Percentiles rank a stretch among this genome's conserved stretches.
Conservation (phyloP, 2,113 vertebrate species). For the Holacanthus passer region DNA sequence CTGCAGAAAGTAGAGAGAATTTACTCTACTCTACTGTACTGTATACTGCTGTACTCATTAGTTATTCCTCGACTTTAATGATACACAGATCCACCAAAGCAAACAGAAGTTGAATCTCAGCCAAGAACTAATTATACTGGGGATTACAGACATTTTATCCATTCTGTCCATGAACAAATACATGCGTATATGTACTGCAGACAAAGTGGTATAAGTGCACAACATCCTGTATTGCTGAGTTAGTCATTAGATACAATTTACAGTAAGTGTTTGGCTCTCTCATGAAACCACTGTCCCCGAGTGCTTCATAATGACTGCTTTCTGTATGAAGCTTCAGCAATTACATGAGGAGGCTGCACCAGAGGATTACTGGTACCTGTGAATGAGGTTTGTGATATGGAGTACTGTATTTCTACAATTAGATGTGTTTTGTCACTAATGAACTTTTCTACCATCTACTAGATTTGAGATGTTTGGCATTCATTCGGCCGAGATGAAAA, state of each 20-base stretch:
- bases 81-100: slow-evolving; percentile 24
- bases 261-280: slow-evolving; percentile 2
- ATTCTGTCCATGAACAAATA: slow-evolving; percentile 13
- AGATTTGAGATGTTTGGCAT: too few relatives aligned
- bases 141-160: slow-evolving; percentile 5
- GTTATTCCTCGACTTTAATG: slow-evolving; percentile 19
- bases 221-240: not conserved
- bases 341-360: too few relatives aligned
- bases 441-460: too few relatives aligned
- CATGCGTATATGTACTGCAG: not conserved
- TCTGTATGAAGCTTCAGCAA: too few relatives aligned
- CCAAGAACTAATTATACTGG: slow-evolving; percentile 28
- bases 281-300: too few relatives aligned
- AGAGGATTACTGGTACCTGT: too few relatives aligned
- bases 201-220: not conserved
- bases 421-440: too few relatives aligned
- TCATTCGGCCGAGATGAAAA: too few relatives aligned
- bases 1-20: slow-evolving; percentile 39
- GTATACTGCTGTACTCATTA: slow-evolving; percentile 37
- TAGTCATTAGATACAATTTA: not conserved
- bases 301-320: too few relatives aligned
- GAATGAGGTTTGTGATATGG: too few relatives aligned
- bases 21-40: too few relatives aligned
- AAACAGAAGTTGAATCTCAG: slow-evolving; percentile 35
- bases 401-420: too few relatives aligned